Base-by-base conservation (phyloP, 1,140 invertebrate species). In the Druon quercuslanigerum region DNA sequence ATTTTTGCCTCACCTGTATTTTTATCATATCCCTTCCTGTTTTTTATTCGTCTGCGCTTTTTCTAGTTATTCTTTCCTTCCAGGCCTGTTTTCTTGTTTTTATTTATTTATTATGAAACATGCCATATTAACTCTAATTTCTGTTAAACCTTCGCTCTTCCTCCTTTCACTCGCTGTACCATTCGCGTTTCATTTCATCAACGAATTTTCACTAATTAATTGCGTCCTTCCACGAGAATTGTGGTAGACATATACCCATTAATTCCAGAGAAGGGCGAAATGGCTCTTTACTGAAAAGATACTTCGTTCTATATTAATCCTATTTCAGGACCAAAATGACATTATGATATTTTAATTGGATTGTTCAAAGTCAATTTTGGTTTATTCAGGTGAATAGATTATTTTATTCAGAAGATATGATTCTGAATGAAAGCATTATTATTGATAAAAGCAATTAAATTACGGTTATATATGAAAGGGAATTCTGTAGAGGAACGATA, bases 121-220 rank as follows among this genome's bases (percentile, higher is more conserved):
- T 7, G 33, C 5, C 16, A 16, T n/a, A 66, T 46, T 66, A 46
- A 66, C 33, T 66, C 40, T 66, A 40, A 66, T 66, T 14, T 20
- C 16, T 33, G 25, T 5, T 40, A 5, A 25, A 25, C 25, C 20
- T 60, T 14, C 14, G 7, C 40, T 40, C 3, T 66, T 33, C 12
- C n/a, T 2, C 25, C 6, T 33, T 66, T 16, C 13, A 46, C 25
- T 66, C 4, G n/a, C 33, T 66, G 40, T 13, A 11, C 40, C 40
- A 46, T 46, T 46, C 11, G 13, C 8, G 33, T 40, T 66, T 66
- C 13, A 16, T 66, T 46, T 66, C 60, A 33, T 66, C 5, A 40
- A 40, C 25, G 33, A 46, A 46, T 14, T 40, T n/a, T 66, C 20
- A 14, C 13, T 66, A n/a, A 66, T 66, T 60, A 60, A 66, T 66